Evolutionary conservation across 2,888 invertebrate genomes (phyloP).

Genomic region (Poecilobothrus nobilitatus): DNA sequence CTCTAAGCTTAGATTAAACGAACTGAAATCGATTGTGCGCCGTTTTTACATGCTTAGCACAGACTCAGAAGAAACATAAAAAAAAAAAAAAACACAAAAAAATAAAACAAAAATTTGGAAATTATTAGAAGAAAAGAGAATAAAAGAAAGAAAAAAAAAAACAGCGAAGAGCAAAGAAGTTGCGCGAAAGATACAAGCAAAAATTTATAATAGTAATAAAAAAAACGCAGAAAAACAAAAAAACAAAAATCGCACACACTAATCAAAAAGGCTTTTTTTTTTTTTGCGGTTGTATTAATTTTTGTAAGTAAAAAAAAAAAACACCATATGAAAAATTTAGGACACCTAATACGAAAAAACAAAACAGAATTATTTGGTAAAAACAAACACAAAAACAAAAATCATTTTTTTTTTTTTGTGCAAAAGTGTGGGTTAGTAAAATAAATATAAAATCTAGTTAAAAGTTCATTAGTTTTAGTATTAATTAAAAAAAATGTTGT

Average conservation of each 20-base stretch:
- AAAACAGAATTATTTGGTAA: not conserved
- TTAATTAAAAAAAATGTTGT: too few relatives aligned
- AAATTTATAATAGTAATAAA: not conserved
- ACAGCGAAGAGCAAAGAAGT: not conserved
- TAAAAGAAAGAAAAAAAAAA: not conserved
- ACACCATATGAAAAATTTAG: not conserved
- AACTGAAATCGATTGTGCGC: conserved; percentile 3
- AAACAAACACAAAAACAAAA: not conserved
- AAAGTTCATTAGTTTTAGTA: not conserved
- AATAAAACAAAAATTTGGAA: not conserved
- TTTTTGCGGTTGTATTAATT: not conserved
- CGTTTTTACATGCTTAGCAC: conserved; percentile 4
- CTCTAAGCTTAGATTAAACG: conserved; percentile 6
- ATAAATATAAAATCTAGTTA: not conserved
- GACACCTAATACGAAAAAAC: not conserved
- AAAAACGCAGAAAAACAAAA: not conserved
- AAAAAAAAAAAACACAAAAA: too few relatives aligned
- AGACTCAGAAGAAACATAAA: not conserved
- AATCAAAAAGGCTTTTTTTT: not conserved
- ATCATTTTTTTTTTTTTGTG: not conserved
- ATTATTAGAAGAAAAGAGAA: not conserved
- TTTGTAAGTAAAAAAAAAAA: not conserved
- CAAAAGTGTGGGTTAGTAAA: not conserved
- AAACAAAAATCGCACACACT: not conserved
- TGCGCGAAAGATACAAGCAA: not conserved